phyloP scores from a whole-genome alignment of 2,797 vertebrate species.

The Argya squamiceps region DNA sequence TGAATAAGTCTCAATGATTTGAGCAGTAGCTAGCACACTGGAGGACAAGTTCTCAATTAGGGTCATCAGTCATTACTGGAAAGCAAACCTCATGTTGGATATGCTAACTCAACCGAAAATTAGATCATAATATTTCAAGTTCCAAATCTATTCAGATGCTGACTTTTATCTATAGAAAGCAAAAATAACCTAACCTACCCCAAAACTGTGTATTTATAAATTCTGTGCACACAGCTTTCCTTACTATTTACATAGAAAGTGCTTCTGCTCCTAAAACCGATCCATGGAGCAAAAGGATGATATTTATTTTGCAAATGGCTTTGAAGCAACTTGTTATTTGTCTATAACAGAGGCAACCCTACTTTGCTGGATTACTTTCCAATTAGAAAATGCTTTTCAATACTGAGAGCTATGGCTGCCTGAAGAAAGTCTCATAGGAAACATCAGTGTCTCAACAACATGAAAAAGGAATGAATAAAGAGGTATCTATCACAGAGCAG shows the following conservation, averaged over 20 bases:
- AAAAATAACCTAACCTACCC: not conserved
- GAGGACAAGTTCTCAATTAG: not conserved
- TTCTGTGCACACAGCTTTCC: not conserved
- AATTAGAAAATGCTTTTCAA: not conserved
- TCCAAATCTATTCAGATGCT: not conserved
- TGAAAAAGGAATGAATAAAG: not conserved
- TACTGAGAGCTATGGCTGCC: not conserved
- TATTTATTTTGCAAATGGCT: not conserved
- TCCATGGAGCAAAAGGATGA: not conserved
- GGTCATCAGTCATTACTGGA: not conserved
- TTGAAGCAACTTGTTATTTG: not conserved
- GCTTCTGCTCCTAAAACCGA: not conserved
- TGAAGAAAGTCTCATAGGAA: not conserved
- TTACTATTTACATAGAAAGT: not conserved
- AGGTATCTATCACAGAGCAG: not conserved
- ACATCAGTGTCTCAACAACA: not conserved
- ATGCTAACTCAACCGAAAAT: not conserved
- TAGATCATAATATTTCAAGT: not conserved
- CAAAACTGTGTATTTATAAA: not conserved
- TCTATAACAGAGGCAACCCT: not conserved
- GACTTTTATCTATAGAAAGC: not conserved
- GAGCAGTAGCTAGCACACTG: not conserved
- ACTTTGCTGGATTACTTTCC: not conserved
- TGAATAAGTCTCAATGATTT: not conserved
- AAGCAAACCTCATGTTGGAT: not conserved